Evolutionary conservation across 2,797 vertebrate genomes (phyloP).

Genomic region (Platyrinchus mystaceus): DNA sequence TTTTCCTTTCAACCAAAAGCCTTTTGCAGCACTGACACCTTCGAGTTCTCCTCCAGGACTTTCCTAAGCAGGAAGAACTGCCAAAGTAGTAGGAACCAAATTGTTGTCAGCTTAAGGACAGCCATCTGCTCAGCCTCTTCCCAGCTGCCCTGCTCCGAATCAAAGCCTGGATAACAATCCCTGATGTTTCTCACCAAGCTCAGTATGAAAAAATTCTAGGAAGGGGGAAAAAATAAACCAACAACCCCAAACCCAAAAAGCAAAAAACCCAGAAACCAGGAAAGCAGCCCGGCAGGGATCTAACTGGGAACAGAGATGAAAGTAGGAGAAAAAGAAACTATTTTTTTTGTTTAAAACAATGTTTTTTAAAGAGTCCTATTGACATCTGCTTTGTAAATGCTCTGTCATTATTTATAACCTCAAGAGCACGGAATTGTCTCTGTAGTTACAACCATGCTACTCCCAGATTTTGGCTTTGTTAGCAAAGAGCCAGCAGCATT

Average conservation of each 20-base stretch:
- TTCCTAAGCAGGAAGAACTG: background rate
- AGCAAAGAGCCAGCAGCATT: conserved; percentile 62
- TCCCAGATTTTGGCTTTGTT: conserved; percentile 60
- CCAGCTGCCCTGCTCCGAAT: conserved; percentile 38
- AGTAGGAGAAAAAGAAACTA: conserved; percentile 56
- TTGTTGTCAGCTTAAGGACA: conserved; percentile 55
- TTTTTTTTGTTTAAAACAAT: background rate
- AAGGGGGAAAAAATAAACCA: background rate
- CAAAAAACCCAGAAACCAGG: conserved; percentile 35
- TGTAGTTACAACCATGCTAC: conserved; percentile 56
- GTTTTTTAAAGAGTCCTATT: conserved; percentile 50
- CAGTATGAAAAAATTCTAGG: conserved; percentile 8
- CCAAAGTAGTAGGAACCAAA: conserved; percentile 65
- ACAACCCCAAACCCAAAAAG: background rate
- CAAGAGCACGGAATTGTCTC: conserved; percentile 61
- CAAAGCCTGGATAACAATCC: conserved; percentile 9
- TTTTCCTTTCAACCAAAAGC: background rate
- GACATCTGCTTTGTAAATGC: conserved; percentile 67
- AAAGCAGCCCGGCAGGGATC: conserved; percentile 50
- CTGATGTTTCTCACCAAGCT: conserved; percentile 51
- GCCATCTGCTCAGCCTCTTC: conserved; percentile 58
- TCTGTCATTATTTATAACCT: conserved; percentile 65
- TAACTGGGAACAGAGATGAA: conserved; percentile 65
- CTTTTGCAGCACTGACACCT: background rate
- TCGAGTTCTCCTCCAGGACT: background rate